phyloP scores from a whole-genome alignment of 2,888 invertebrate species.

The Apotomis capreana region DNA sequence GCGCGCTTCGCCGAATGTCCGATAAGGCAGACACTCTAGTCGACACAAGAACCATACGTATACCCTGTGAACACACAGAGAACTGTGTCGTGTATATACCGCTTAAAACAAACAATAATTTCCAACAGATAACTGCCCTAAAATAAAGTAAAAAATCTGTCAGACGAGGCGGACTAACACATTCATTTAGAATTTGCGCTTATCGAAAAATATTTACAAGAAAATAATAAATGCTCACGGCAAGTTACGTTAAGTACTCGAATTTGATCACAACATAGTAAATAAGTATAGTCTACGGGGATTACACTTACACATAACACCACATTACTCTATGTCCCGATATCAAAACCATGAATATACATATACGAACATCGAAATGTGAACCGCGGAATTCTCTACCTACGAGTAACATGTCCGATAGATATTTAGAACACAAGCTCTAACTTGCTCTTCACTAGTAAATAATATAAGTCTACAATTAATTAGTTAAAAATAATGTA shows the following conservation, averaged over 20 bases:
- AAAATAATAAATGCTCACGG: conserved; percentile 56
- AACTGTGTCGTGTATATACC: conserved; percentile 22
- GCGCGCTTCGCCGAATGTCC: conserved; percentile 13
- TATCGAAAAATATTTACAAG: conserved; percentile 47
- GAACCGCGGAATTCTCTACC: conserved; percentile 74
- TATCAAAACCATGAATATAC: conserved; percentile 52
- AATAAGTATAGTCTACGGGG: conserved; percentile 36
- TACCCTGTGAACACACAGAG: conserved; percentile 26
- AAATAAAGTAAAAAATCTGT: conserved; percentile 11
- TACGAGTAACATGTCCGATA: conserved; percentile 50
- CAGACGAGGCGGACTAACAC: conserved; percentile 36
- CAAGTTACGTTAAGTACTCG: conserved; percentile 70
- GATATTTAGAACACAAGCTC: conserved; percentile 35
- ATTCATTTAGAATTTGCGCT: conserved; percentile 39
- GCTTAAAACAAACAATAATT: conserved; percentile 3
- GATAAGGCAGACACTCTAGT: conserved; percentile 21
- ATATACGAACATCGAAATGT: conserved; percentile 63
- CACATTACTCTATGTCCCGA: conserved; percentile 44
- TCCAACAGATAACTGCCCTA: neutral
- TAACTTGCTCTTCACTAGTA: conserved; percentile 37
- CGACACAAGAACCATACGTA: conserved; percentile 14
- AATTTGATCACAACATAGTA: conserved; percentile 61
- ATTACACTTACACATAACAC: conserved; percentile 49
- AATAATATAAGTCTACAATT: conserved; percentile 33
- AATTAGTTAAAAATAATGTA: conserved; percentile 27